phyloP scores from a whole-genome alignment of 2,113 vertebrate species.

The Saimiri boliviensis region DNA sequence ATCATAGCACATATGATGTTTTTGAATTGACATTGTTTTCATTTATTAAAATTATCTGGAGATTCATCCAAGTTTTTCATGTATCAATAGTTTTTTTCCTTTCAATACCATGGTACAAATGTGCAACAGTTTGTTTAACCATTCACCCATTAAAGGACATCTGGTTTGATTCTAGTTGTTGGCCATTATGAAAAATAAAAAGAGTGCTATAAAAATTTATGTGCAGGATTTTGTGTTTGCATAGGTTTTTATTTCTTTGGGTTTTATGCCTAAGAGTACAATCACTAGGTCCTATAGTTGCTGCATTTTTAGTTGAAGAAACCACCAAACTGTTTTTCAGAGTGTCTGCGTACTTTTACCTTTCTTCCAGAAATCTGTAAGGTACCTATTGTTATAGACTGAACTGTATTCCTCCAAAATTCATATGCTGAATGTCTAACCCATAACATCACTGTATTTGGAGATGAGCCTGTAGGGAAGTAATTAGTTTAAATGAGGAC shows the following conservation, averaged over 20 bases:
- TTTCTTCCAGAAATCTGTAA: neutral
- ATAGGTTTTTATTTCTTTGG: neutral
- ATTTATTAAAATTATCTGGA: neutral
- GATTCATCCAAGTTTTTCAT: neutral
- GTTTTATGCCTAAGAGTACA: neutral
- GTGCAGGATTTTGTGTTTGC: neutral
- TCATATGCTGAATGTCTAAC: neutral
- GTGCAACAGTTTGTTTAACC: neutral
- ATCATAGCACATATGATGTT: neutral
- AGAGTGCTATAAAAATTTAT: neutral
- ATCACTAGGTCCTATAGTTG: neutral
- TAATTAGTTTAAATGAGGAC: neutral
- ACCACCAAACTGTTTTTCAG: neutral
- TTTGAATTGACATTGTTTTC: neutral
- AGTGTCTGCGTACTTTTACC: neutral
- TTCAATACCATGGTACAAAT: neutral
- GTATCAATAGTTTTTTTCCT: neutral
- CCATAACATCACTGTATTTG: neutral
- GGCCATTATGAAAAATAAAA: neutral
- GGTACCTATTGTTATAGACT: neutral
- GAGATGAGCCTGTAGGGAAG: neutral
- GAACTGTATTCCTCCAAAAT: neutral
- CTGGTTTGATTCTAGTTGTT: neutral
- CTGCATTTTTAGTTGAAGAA: neutral
- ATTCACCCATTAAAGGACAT: neutral